Evolutionary conservation across 92 coral and sea anemone genomes (phyloP).

Genomic region (Bergia puertoricense): DNA sequence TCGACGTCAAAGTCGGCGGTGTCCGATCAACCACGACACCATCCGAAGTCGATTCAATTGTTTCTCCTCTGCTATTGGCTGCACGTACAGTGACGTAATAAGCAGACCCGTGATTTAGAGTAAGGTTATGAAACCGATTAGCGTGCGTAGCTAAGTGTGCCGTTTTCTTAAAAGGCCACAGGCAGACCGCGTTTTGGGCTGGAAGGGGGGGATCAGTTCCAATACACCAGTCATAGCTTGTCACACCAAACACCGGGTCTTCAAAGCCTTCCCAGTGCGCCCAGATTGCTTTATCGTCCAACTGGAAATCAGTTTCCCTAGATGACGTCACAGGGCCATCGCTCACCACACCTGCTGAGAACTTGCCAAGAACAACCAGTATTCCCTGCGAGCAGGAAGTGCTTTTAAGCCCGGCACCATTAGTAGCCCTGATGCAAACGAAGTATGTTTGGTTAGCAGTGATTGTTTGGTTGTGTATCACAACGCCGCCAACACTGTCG

Average conservation of each 20-base stretch:
- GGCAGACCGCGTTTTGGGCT: conserved; percentile 53
- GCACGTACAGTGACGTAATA: conserved; percentile 92
- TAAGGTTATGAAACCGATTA: conserved; percentile 77
- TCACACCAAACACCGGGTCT: conserved; percentile 84
- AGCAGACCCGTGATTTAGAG: conserved; percentile 80
- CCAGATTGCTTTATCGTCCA: conserved; percentile 94
- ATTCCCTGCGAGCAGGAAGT: conserved; percentile 87
- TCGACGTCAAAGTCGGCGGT: conserved; percentile 64
- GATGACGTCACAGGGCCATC: conserved; percentile 75
- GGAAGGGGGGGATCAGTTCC: conserved; percentile 63
- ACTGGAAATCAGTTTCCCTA: conserved; percentile 88
- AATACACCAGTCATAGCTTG: conserved; percentile 89
- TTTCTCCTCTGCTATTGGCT: conserved; percentile 73
- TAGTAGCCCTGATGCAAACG: conserved; percentile 91
- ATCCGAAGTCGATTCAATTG: conserved; percentile 79
- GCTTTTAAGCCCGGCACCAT: conserved; percentile 88
- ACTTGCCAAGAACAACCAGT: conserved; percentile 73
- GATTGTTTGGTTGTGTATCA: conserved; percentile 77
- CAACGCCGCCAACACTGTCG: conserved; percentile 86
- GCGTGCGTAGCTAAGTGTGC: conserved; percentile 58
- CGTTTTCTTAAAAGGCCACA: conserved; percentile 68
- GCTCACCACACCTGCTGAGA: conserved; percentile 84
- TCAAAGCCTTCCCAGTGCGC: conserved; percentile 93
- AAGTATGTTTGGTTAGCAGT: conserved; percentile 73
- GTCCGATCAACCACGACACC: conserved; percentile 94